Evolutionary conservation across 1,140 invertebrate species (phyloP), one percentile per base, ranked within the genome.

Genomic region (Diorhabda elongata): DNA sequence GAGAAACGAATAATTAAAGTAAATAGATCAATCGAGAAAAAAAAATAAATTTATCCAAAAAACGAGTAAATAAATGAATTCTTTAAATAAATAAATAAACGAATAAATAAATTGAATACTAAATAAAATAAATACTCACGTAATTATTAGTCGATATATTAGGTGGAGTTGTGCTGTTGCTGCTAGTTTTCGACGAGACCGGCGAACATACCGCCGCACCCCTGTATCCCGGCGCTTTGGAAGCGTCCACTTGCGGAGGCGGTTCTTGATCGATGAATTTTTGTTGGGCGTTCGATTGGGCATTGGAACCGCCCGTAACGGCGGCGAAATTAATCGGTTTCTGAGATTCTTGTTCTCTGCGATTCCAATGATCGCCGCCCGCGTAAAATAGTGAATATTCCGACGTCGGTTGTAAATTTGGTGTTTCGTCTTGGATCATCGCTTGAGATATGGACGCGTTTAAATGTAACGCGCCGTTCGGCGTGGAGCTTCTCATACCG

Each of bases 351-450:
- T 85, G 88, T 77, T 89, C 91, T 78, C 85, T 83, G n/a, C 85
- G 52, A 9, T 71, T 66, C 70, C 70, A 74, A 52, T 71, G 86
- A 42, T 87, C 84, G 43, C 85, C 83, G 42, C 85, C 83, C 76
- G 92, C 89, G 74, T 91, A 91, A 74, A 95, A 94, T 4, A 94
- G 84, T 2, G 91, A 91, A 80, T 94, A 95, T 71, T 92, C 90
- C 9, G 87, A 82, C 0, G 67, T 66, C 4, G 71, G 45, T 59
- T 66, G 64, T 3, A 69, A 52, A 2, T 44, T 57, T 3, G 66
- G 11, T n/a, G 42, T n/a, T 47, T 64, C 42, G 45, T 71, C 64
- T 47, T 69, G 58, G 44, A 69, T 57, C 41, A 61, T 62, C 43
- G 67, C 71, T 57, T 70, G 71, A 42, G 58, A 45, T 68, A 43